phyloP scores from a whole-genome alignment of 2,113 vertebrate species.

The Euleptes europaea region DNA sequence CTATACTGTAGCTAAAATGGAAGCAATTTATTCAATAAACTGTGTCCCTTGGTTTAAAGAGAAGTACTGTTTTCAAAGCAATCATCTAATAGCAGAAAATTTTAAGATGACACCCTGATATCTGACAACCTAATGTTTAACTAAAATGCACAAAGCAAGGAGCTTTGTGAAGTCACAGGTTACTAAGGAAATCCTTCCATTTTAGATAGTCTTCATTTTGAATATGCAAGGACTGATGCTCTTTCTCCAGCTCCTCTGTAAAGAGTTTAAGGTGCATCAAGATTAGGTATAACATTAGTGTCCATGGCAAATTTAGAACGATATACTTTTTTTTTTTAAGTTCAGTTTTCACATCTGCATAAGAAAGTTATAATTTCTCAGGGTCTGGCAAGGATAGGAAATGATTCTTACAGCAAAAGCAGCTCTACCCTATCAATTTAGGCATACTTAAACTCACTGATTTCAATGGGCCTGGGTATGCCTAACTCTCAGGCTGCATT shows the following conservation, averaged over 20 bases:
- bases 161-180: constrained; percentile 76
- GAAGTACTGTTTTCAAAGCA: constrained; percentile 64
- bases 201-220: constrained; percentile 53
- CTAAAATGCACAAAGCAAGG: constrained; percentile 64
- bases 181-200: constrained; percentile 74
- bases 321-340: background rate
- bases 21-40: constrained; percentile 81
- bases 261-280: constrained; percentile 36
- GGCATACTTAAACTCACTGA: background rate
- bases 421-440: background rate
- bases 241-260: constrained; percentile 45
- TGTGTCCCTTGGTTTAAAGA: constrained; percentile 67
- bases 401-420: constrained; percentile 13
- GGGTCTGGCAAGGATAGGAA: constrained; percentile 33
- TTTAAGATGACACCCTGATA: constrained; percentile 68
- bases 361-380: constrained; percentile 19
- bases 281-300: constrained; percentile 16
- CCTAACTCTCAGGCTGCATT: background rate
- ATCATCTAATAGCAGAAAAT: constrained; percentile 73
- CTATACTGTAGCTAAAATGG: constrained; percentile 84
- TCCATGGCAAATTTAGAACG: constrained; percentile 29
- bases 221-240: constrained; percentile 36
- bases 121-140: constrained; percentile 69
- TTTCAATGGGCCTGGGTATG: background rate
- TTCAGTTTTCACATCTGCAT: background rate